These are phyloP conservation scores for Nerophis ophidion DNA, from an alignment of 2,113 vertebrate genomes.

Conservation along the genomic window DNA sequence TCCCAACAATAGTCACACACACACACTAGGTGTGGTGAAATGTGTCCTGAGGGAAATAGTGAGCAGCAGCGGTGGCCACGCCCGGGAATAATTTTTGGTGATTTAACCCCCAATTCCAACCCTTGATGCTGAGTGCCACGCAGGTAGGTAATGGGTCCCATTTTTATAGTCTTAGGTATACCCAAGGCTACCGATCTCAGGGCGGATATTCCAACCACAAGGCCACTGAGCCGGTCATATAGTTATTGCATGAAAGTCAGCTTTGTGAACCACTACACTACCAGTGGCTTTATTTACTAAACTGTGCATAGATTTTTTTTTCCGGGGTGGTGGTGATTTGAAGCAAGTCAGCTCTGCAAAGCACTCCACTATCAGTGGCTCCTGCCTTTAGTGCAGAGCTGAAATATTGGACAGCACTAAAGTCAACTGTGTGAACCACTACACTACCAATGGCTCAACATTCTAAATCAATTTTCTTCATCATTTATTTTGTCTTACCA, in stretches of 20 bases:
- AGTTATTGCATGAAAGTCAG: not conserved
- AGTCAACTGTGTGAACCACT: not conserved
- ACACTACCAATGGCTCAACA: not conserved
- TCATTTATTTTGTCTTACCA: not conserved
- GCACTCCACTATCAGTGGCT: not conserved
- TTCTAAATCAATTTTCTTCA: not conserved
- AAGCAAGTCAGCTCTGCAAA: not conserved
- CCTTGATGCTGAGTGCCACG: no score
- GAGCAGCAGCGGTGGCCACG: no score
- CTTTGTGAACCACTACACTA: not conserved
- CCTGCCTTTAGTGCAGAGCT: not conserved
- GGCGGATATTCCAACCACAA: no score
- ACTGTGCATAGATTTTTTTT: not conserved
- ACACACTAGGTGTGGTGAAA: no score
- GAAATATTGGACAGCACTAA: not conserved
- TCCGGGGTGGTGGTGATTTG: not conserved
- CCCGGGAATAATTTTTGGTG: no score
- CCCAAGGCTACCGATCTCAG: no score
- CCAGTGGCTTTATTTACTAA: not conserved
- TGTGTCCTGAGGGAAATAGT: no score
- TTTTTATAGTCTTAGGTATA: no score
- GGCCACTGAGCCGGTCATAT: not conserved
- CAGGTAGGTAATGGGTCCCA: no score
- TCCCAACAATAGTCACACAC: no score
- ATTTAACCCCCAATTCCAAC: no score